Evolutionary conservation across 2,113 vertebrate genomes (phyloP), one percentile per base, ranked within the genome.

Genomic region (Podiceps cristatus): DNA sequence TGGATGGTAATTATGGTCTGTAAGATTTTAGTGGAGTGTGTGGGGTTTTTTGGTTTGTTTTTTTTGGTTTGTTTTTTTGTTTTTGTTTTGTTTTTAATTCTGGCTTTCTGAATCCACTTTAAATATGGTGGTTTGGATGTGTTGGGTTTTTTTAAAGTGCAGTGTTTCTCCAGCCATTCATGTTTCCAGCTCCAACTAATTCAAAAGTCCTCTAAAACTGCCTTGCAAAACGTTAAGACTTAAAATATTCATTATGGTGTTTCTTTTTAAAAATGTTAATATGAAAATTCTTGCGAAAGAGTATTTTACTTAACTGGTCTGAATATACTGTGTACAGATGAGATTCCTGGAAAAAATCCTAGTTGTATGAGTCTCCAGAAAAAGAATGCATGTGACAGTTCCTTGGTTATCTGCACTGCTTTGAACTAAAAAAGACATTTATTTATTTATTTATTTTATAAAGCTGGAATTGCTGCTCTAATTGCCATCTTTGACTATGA

Each of bases 321-420:
- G 92, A 86, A 59, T 76, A 11, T 76, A 7, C 64, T 68, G 50
- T 59, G 62, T 45, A 13, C 56, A 53, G 33, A 88, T 71, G 81
- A 96, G 78, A 66, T 93, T 86, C 79, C 66, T 83, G 84, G 83
- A 90, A 93, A 76, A 84, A 87, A 74, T 69, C 73, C 52, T 79
- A 29, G 42, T 69, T 91, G 33, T 71, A 3, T 2, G 6, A 88
- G 35, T 78, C 77, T 95, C 93, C 62, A 90, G 45, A 69, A 91
- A 92, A 83, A 86, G 27, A 4, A 28, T 17, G 22, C 10, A 18
- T 64, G 52, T 56, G 73, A 28, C 69, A 79, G 58, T 60, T 77
- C 59, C 63, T 49, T 86, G 27, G 58, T 77, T 78, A 88, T 87
- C 79, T 50, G 24, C 52, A 18, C 73, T 62, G 29, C 66, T 91